These are phyloP conservation scores for Cylas formicarius DNA, from an alignment of 1,140 invertebrate genomes.

Conservation along the genomic window DNA sequence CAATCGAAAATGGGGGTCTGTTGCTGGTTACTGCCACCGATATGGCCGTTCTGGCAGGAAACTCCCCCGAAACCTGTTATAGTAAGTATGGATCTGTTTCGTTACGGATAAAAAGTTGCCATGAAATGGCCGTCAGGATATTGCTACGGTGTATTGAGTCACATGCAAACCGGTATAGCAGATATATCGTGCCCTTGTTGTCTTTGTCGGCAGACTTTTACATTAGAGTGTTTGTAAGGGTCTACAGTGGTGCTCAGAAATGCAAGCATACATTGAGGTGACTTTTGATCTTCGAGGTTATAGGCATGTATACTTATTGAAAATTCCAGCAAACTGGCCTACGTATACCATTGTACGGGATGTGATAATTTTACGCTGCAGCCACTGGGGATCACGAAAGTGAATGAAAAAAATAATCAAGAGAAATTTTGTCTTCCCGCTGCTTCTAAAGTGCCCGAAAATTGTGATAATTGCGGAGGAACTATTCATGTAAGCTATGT, in stretches of 20 bases:
- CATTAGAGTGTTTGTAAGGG: slow-evolving; percentile 85
- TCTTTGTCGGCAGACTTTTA: slow-evolving; percentile 97
- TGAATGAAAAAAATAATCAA: slow-evolving; percentile 49
- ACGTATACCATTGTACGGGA: slow-evolving; percentile 82
- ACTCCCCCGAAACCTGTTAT: slow-evolving; percentile 83
- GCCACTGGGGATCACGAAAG: slow-evolving; percentile 60
- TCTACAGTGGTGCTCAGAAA: slow-evolving; percentile 68
- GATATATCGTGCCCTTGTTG: slow-evolving; percentile 86
- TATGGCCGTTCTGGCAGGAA: slow-evolving; percentile 94
- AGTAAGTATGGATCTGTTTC: slow-evolving; percentile 93
- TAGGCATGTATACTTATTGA: neutral
- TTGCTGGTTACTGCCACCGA: slow-evolving; percentile 97
- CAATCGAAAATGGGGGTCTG: slow-evolving; percentile 67
- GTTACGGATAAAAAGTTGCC: slow-evolving; percentile 79
- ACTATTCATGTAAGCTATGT: slow-evolving; percentile 56
- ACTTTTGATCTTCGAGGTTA: slow-evolving; percentile 2
- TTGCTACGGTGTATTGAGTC: slow-evolving; percentile 83
- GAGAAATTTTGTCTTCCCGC: slow-evolving; percentile 58
- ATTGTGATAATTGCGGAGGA: slow-evolving; percentile 72
- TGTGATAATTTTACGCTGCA: slow-evolving; percentile 76
- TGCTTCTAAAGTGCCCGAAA: slow-evolving; percentile 56
- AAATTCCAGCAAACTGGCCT: slow-evolving; percentile 66
- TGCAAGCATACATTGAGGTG: slow-evolving; percentile 79
- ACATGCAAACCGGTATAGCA: slow-evolving; percentile 86
- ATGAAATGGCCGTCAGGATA: slow-evolving; percentile 94